phyloP scores from a whole-genome alignment of 2,888 invertebrate genomes.

The Drosophila paranaensis region DNA sequence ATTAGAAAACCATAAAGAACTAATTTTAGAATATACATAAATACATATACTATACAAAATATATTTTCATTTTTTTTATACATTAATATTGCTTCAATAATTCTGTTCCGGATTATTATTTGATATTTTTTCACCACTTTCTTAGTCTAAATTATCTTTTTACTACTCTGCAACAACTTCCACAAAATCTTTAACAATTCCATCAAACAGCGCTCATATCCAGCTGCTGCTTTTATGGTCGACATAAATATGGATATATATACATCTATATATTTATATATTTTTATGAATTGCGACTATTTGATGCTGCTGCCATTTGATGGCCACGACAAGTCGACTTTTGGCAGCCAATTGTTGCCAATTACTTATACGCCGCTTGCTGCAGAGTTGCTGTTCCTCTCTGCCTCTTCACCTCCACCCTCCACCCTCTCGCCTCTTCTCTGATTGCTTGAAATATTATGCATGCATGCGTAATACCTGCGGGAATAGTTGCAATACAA shows the following conservation, averaged over 20 bases:
- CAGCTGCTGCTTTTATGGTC: background rate
- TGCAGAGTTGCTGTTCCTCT: background rate
- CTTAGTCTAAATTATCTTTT: background rate
- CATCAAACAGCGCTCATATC: slow-evolving; percentile 2
- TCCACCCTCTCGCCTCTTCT: background rate
- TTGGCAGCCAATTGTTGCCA: slow-evolving; percentile 21
- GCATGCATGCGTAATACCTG: slow-evolving; percentile 10
- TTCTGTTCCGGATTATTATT: background rate
- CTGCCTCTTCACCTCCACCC: background rate
- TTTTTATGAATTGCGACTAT: slow-evolving; percentile 18
- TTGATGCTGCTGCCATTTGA: slow-evolving; percentile 16
- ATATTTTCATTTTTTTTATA: too few relatives aligned
- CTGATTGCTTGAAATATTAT: slow-evolving; percentile 12
- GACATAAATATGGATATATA: background rate
- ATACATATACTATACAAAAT: too few relatives aligned
- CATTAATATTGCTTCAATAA: too few relatives aligned
- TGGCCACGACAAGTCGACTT: slow-evolving; percentile 15
- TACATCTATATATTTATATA: background rate
- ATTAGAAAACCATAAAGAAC: too few relatives aligned
- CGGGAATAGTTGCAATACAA: slow-evolving; percentile 10
- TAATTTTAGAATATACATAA: too few relatives aligned
- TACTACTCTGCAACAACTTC: background rate
- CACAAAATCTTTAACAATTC: slow-evolving; percentile 2
- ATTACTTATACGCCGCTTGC: slow-evolving; percentile 14
- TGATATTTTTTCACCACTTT: background rate